A percentile compares a stretch with the other conserved stretches of the same genome.
phyloP scores from a whole-genome alignment of 2,797 vertebrate genomes.

The Acanthis flammea region DNA sequence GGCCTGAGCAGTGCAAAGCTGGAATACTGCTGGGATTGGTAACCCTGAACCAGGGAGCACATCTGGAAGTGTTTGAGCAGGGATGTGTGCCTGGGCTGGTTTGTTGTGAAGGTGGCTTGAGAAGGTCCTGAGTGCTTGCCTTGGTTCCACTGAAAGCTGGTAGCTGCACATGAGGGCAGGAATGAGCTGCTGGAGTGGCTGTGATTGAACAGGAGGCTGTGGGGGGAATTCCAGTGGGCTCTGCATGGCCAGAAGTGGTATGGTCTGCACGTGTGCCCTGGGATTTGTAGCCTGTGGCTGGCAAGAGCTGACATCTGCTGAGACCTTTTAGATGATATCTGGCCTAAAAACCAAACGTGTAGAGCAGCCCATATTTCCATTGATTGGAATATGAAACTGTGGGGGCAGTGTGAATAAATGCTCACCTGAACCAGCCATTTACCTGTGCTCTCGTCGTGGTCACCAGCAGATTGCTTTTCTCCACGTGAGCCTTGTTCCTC shows the following conservation, averaged over 20 bases:
- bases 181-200: neutral
- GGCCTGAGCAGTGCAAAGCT: neutral
- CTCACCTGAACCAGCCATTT: neutral
- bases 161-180: neutral
- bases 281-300: neutral
- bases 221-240: neutral
- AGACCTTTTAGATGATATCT: neutral
- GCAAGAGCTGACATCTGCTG: neutral
- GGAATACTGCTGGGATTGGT: neutral
- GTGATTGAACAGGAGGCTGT: neutral
- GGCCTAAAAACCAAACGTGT: neutral
- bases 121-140: neutral
- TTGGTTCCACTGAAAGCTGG: neutral
- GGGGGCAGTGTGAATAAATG: neutral
- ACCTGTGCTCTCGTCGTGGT: rapidly evolving
- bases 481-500: rapidly evolving
- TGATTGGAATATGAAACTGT: neutral
- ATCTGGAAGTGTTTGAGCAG: neutral
- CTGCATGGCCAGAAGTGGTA: rapidly evolving
- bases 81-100: neutral
- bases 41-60: neutral
- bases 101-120: rapidly evolving
- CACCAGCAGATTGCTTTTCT: neutral
- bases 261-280: neutral
- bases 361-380: neutral